Percentiles rank a stretch among this genome's conserved stretches.
Evolutionary conservation across 2,113 vertebrate species (phyloP).

Genomic region (Cinclus cinclus): DNA sequence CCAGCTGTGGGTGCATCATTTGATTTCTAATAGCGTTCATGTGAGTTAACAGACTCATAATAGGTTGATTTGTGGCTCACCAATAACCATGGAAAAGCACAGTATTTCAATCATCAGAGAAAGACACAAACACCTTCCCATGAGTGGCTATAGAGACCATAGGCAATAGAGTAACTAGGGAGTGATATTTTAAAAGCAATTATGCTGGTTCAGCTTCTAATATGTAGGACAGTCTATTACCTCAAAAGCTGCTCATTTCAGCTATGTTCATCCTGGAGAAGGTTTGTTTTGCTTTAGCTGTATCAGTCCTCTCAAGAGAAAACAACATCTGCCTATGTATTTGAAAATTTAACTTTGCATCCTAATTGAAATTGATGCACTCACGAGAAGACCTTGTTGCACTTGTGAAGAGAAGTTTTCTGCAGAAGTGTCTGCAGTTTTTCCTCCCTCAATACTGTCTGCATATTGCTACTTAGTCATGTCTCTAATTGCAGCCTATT

Average conservation of each 20-base stretch:
- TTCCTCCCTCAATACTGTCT: background rate
- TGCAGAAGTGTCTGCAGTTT: background rate
- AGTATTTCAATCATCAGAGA: background rate
- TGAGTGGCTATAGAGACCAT: background rate
- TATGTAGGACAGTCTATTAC: background rate
- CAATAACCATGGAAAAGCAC: background rate
- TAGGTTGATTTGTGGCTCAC: background rate
- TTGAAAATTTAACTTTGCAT: background rate
- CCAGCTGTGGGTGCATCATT: background rate
- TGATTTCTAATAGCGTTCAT: background rate
- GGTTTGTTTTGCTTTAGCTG: background rate
- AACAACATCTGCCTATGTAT: background rate
- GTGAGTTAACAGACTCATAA: background rate
- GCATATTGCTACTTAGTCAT: background rate
- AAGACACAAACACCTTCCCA: background rate
- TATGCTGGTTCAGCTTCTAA: background rate
- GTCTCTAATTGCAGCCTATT: conserved; percentile 34
- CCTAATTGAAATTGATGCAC: background rate
- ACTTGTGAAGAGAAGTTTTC: background rate
- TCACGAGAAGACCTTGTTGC: background rate
- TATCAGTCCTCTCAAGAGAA: background rate
- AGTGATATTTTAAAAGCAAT: background rate
- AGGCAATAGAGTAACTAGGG: background rate
- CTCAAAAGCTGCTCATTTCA: background rate
- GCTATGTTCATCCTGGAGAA: background rate